A percentile compares a stretch with the other conserved stretches of the same genome.
These are phyloP conservation scores for Suricata suricatta DNA, from an alignment of 2,113 vertebrate species.

Conservation along the genomic window DNA sequence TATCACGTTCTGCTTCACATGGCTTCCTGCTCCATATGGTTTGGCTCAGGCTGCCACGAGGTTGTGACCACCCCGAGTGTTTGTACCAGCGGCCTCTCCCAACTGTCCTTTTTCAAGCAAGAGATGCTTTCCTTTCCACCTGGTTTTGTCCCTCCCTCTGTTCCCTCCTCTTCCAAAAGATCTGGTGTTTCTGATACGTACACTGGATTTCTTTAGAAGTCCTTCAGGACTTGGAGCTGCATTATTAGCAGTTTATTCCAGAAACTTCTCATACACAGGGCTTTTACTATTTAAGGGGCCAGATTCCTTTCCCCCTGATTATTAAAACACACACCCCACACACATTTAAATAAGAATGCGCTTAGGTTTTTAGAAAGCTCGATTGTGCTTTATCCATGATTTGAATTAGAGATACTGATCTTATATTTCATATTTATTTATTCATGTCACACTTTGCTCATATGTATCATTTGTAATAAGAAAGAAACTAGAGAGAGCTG, in stretches of 20 bases:
- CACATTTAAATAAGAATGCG: background rate
- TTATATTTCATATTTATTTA: background rate
- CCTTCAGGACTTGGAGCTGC: background rate
- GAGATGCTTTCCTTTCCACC: background rate
- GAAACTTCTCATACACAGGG: background rate
- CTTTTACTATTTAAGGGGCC: conserved; percentile 25
- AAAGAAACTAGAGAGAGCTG: background rate
- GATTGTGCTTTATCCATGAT: background rate
- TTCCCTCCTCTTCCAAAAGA: background rate
- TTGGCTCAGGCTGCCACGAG: background rate
- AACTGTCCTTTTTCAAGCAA: background rate
- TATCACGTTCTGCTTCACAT: background rate
- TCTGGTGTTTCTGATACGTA: background rate
- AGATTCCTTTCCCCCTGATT: conserved; percentile 2
- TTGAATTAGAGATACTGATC: background rate
- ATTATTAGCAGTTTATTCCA: conserved; percentile 9
- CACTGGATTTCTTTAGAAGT: conserved; percentile 14
- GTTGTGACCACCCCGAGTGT: background rate
- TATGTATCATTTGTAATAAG: background rate
- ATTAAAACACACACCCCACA: background rate
- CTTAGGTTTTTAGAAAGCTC: background rate
- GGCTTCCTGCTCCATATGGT: background rate
- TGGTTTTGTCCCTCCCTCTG: background rate
- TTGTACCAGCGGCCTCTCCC: background rate
- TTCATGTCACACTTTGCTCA: background rate